Evolutionary conservation across 2,113 vertebrate species (phyloP).

Genomic region (Sylvilagus bachmani): DNA sequence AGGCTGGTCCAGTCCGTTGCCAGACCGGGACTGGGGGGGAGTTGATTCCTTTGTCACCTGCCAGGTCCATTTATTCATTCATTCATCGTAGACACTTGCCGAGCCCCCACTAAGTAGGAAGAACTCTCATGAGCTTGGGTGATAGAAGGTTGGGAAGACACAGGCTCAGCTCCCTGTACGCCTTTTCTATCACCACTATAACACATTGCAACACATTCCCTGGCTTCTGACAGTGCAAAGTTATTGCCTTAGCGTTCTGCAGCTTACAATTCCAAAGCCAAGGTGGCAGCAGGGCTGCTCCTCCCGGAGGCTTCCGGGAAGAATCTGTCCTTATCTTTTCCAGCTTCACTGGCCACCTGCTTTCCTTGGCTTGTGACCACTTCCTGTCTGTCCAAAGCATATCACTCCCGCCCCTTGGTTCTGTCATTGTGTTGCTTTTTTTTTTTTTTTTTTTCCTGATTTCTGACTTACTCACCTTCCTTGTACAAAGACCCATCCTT

Average conservation of each 20-base stretch:
- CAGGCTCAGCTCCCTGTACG: not conserved
- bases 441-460: not conserved
- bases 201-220: too few relatives aligned
- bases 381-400: not conserved
- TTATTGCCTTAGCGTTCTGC: not conserved
- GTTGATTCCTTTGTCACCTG: not conserved
- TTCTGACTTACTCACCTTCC: not conserved
- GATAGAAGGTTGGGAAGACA: accelerated
- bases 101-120: not conserved
- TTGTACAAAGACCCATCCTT: not conserved
- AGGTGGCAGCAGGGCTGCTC: not conserved
- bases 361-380: not conserved
- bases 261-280: not conserved
- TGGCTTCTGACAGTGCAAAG: not conserved
- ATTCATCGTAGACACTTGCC: not conserved
- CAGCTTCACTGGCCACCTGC: not conserved
- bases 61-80: not conserved
- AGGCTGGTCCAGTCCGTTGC: too few relatives aligned
- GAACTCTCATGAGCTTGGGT: not conserved
- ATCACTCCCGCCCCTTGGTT: not conserved
- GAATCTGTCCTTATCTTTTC: not conserved
- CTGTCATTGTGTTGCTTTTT: not conserved
- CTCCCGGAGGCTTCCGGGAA: not conserved
- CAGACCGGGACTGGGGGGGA: not conserved
- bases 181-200: not conserved